Conservation (phyloP, 2,113 vertebrate species). For the Petroica traversi region DNA sequence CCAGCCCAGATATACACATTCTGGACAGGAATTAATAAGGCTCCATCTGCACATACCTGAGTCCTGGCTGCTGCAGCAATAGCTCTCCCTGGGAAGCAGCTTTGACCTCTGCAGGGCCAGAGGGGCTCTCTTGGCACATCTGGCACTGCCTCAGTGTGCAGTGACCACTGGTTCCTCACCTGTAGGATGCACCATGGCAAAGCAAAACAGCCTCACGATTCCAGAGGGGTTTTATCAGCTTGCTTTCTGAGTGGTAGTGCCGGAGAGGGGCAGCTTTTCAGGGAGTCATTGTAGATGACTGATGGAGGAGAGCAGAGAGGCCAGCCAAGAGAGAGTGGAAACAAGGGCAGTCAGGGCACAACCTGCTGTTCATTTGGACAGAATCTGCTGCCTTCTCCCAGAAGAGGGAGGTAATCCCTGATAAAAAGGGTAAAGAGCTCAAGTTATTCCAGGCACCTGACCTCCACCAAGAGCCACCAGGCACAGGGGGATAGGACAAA, state of each 20-base stretch:
- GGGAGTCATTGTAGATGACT: neutral
- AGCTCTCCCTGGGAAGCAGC: neutral
- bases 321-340: neutral
- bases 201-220: neutral
- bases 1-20: neutral
- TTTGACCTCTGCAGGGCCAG: neutral
- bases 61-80: rapidly evolving
- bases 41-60: neutral
- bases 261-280: neutral
- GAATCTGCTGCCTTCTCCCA: neutral
- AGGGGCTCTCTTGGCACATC: rapidly evolving
- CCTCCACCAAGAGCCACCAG: neutral
- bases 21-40: neutral
- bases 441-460: neutral
- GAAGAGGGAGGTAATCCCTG: neutral
- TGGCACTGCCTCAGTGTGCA: rapidly evolving
- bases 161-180: neutral
- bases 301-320: neutral
- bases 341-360: neutral
- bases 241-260: neutral
- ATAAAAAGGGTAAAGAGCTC: neutral
- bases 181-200: rapidly evolving
- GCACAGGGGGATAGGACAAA: neutral
- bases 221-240: rapidly evolving
- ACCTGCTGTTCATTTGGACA: neutral